phyloP scores from a whole-genome alignment of 2,888 invertebrate genomes.

The Drosophila affinis region DNA sequence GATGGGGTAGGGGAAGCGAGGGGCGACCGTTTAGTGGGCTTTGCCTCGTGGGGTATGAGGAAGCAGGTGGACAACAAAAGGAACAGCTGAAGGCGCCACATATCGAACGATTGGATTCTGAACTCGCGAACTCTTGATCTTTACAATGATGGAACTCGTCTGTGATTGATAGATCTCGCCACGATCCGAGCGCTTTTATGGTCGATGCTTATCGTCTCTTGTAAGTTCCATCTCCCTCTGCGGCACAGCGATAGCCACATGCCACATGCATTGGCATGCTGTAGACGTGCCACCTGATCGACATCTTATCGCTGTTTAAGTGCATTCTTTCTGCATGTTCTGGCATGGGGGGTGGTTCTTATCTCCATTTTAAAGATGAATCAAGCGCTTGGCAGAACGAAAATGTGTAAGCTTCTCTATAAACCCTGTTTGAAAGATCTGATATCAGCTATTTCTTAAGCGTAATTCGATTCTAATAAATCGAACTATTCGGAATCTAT shows the following conservation, averaged over 20 bases:
- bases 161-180: conserved; percentile 39
- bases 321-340: conserved; percentile 51
- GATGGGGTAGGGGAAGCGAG: conserved; percentile 1
- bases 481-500: not conserved
- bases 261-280: conserved; percentile 53
- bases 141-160: not conserved
- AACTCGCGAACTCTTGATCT: conserved; percentile 7
- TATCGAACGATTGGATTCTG: conserved; percentile 24
- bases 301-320: conserved; percentile 18
- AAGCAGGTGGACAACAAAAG: conserved; percentile 66
- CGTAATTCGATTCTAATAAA: not conserved
- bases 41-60: conserved; percentile 64
- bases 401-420: not conserved
- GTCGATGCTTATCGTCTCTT: conserved; percentile 21
- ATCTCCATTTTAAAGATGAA: not conserved
- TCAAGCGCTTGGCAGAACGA: not conserved
- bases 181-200: conserved; percentile 28
- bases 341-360: not conserved
- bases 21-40: conserved; percentile 41
- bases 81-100: conserved; percentile 71
- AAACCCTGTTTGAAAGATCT: not conserved
- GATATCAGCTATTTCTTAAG: not conserved
- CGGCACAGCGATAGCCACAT: not conserved
- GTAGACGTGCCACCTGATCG: conserved; percentile 57
- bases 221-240: not conserved